These are phyloP conservation scores for Conus canariensis DNA, from an alignment of 2,888 invertebrate species.

Conservation along the genomic window DNA sequence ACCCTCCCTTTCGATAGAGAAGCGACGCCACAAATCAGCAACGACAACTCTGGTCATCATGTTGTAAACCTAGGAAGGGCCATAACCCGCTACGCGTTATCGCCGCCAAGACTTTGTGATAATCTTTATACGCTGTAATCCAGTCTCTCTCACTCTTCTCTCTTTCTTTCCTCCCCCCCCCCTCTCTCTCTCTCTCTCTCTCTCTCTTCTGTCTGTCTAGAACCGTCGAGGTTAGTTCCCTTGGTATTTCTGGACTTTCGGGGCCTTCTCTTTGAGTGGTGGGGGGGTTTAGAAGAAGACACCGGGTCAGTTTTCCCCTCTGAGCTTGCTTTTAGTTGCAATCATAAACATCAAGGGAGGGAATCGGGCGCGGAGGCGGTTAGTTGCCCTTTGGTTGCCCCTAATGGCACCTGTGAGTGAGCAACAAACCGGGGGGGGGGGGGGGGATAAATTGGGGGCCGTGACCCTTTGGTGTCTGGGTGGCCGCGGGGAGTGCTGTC, in stretches of 20 bases:
- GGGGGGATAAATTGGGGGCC: conserved; percentile 28
- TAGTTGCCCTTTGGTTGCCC: conserved; percentile 21
- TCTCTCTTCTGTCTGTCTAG: no score
- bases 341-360: conserved; percentile 38
- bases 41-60: conserved; percentile 29
- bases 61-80: background rate
- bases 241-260: background rate
- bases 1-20: background rate
- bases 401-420: conserved; percentile 4
- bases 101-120: conserved; percentile 19
- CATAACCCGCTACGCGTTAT: background rate
- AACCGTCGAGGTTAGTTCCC: background rate
- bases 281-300: background rate
- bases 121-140: conserved; percentile 33
- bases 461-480: conserved; percentile 27
- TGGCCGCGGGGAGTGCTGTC: background rate
- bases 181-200: no score
- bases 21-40: conserved; percentile 31
- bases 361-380: conserved; percentile 2
- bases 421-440: conserved; percentile 8
- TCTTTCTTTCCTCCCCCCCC: no score
- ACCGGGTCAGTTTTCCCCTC: background rate
- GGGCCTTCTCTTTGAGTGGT: background rate
- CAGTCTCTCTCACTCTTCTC: background rate
- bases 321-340: conserved; percentile 11